These are phyloP conservation scores for Diplazon laetatorius DNA, from an alignment of 2,888 invertebrate genomes.

Conservation along the genomic window DNA sequence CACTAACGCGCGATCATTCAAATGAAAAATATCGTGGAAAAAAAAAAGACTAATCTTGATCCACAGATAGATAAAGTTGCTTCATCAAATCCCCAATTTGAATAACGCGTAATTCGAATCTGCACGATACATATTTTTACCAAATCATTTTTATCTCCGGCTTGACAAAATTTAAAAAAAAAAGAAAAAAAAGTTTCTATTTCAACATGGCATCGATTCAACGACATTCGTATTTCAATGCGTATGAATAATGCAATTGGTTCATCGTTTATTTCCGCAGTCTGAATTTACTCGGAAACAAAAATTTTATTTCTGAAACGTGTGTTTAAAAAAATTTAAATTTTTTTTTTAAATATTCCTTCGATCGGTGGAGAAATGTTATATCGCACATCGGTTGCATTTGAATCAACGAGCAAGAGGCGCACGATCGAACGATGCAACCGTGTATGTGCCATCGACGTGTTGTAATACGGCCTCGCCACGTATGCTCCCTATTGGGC, in stretches of 20 bases:
- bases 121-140: not conserved
- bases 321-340: too few relatives aligned
- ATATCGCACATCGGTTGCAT: slow-evolving; percentile 15
- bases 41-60: slow-evolving; percentile 7
- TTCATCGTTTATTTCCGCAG: not conserved
- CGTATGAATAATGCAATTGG: not conserved
- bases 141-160: not conserved
- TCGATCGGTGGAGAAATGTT: slow-evolving; percentile 20
- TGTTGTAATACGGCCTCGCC: slow-evolving; percentile 38
- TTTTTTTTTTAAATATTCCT: slow-evolving; percentile 17
- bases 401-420: slow-evolving; percentile 20
- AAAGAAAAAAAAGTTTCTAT: not conserved
- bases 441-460: slow-evolving; percentile 11
- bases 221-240: not conserved
- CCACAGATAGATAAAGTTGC: not conserved
- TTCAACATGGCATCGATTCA: not conserved
- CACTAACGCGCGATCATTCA: slow-evolving; percentile 6
- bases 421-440: slow-evolving; percentile 3
- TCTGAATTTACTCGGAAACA: not conserved
- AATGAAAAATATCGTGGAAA: slow-evolving; percentile 17
- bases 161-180: slow-evolving; percentile 1
- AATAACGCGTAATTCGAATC: not conserved
- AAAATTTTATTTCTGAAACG: too few relatives aligned
- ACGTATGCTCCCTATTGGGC: slow-evolving; percentile 13
- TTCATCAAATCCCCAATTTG: not conserved